Percentiles rank a stretch among this genome's conserved stretches.
Evolutionary conservation across 2,888 invertebrate genomes (phyloP).

Genomic region (Buathra laborator): DNA sequence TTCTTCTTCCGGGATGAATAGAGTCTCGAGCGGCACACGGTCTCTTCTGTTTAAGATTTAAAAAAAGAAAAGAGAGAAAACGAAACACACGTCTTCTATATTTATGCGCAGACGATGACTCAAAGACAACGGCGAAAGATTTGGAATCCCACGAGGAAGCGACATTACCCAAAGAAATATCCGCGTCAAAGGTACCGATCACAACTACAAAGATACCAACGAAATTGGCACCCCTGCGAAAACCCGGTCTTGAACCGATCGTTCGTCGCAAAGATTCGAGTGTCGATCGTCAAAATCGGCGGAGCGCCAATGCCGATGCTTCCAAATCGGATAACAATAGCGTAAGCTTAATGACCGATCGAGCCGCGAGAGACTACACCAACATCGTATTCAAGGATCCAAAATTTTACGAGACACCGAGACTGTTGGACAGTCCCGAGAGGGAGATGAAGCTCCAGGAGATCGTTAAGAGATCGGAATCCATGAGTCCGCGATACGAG

Average conservation of each 20-base stretch:
- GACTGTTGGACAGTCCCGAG: slow-evolving; percentile 75
- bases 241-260: slow-evolving; percentile 72
- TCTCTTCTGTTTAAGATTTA: background rate
- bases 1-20: slow-evolving; percentile 8
- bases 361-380: slow-evolving; percentile 81
- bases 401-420: slow-evolving; percentile 82
- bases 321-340: slow-evolving; percentile 65
- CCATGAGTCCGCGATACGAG: slow-evolving; percentile 86
- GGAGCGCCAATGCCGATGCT: slow-evolving; percentile 65
- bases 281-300: slow-evolving; percentile 40
- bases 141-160: slow-evolving; percentile 80
- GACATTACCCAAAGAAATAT: slow-evolving; percentile 77
- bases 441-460: slow-evolving; percentile 86
- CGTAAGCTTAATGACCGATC: slow-evolving; percentile 76
- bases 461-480: slow-evolving; percentile 86
- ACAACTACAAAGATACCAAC: slow-evolving; percentile 79
- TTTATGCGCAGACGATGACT: slow-evolving; percentile 83
- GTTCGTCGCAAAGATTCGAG: slow-evolving; percentile 62
- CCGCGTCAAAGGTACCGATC: slow-evolving; percentile 37
- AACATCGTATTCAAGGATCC: slow-evolving; percentile 82
- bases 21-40: background rate
- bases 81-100: slow-evolving; percentile 18
- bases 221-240: slow-evolving; percentile 80
- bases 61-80: slow-evolving; percentile 9
- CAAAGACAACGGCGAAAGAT: slow-evolving; percentile 84